Evolutionary conservation across 2,888 invertebrate species (phyloP), one percentile per base, ranked within the genome.

Genomic region (Tipula confusa): DNA sequence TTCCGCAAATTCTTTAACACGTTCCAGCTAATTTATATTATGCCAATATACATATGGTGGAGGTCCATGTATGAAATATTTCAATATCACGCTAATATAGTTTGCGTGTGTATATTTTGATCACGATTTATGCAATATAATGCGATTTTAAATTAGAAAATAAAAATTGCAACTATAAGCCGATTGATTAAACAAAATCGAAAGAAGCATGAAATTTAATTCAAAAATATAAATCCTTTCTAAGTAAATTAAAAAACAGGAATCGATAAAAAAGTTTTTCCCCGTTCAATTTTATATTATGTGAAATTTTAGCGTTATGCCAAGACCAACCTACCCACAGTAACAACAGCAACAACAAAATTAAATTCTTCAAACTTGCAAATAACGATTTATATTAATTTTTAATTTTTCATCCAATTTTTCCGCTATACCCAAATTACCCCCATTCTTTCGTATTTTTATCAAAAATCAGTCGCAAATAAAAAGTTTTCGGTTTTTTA

Each of bases 331-430:
- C n/a, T n/a, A 43, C n/a, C n/a, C 15, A 43, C 15, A 33, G 11
- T 33, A n/a, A n/a, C n/a, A 43, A 2, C 43, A 43, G 7, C 24
- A 64, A 18, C 64, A 18, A 64, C 18, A 64, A 64, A 64, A 64
- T 24, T 24, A 64, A 24, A 24, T 64, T 64, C 64, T 64, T 64
- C 24, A 64, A 64, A 64, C 64, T 64, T 64, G 64, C 64, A 64
- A 64, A 64, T 64, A 24, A 64, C 24, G 64, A 64, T 64, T 64
- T 64, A 24, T 64, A 64, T 64, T 64, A 64, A 64, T 64, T 64
- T 64, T 64, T 64, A 64, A 64, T 64, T 64, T 64, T 64, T 64
- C 64, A 64, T 64, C 64, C 64, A 64, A 64, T 64, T 64, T 64
- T 64, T 64, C 64, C 64, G 64, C 64, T 24, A 64, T 64, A 64